Conservation (phyloP, 2,797 vertebrate species). For the Etheostoma perlongum region DNA sequence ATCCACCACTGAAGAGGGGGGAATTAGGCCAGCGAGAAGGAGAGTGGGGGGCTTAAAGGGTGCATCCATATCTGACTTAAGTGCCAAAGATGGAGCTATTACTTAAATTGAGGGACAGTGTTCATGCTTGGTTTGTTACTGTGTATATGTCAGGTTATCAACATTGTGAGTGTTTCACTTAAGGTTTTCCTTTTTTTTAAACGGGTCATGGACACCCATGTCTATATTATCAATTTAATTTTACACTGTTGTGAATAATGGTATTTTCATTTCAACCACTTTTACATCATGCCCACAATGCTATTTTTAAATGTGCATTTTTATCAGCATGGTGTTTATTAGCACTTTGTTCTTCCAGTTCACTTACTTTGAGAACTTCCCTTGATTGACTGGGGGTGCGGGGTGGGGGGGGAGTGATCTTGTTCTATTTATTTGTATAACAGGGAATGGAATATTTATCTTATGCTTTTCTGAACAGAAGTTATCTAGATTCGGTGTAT, state of each 20-base stretch:
- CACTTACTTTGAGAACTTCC: conserved; percentile 71
- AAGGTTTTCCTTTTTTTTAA: conserved; percentile 35
- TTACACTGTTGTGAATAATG: conserved; percentile 44
- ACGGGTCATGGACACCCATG: conserved; percentile 46
- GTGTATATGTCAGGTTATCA: conserved; percentile 68
- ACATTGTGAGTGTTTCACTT: conserved; percentile 57
- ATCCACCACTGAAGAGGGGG: conserved; percentile 77
- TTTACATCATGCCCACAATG: conserved; percentile 45
- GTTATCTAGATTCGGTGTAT: conserved; percentile 86
- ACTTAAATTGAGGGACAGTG: conserved; percentile 64
- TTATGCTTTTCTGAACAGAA: conserved; percentile 86
- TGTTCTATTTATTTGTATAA: conserved; percentile 87
- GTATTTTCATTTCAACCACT: conserved; percentile 41
- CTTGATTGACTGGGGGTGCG: conserved; percentile 71
- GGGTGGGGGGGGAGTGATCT: conserved; percentile 46
- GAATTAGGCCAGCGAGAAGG: conserved; percentile 73
- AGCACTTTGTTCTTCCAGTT: conserved; percentile 82
- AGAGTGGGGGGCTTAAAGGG: conserved; percentile 60
- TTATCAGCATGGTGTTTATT: conserved; percentile 77
- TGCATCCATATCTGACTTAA: conserved; percentile 73
- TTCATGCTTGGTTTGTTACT: conserved; percentile 69
- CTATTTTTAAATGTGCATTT: conserved; percentile 70
- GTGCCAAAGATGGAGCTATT: conserved; percentile 76
- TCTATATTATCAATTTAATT: conserved; percentile 44
- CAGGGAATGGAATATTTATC: conserved; percentile 87